Percentiles rank a stretch among this genome's conserved stretches.
phyloP scores from a whole-genome alignment of 2,888 invertebrate species.

The Branchipolynoe longqiensis region DNA sequence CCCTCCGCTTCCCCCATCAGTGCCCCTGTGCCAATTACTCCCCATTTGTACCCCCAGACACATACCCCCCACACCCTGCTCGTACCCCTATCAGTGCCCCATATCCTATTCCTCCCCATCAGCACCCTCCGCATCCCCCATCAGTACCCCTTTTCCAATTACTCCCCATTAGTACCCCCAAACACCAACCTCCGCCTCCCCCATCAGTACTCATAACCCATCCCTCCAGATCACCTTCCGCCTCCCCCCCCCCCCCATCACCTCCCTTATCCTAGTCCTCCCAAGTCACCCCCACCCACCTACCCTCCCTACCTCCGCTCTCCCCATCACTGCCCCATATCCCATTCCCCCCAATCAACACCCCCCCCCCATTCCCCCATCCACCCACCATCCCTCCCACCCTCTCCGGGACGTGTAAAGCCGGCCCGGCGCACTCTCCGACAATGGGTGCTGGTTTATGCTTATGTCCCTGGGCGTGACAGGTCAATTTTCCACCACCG shows the following conservation, averaged over 20 bases:
- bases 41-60: no score
- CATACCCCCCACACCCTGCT: no score
- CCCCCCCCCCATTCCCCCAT: slow-evolving; percentile 7
- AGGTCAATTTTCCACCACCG: slow-evolving; percentile 54
- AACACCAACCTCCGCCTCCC: neutral
- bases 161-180: neutral
- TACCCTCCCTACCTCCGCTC: neutral
- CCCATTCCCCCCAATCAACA: slow-evolving; percentile 1
- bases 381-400: neutral
- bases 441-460: slow-evolving; percentile 52
- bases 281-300: neutral
- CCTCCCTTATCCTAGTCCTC: no score
- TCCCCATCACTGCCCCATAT: neutral
- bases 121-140: neutral
- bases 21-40: no score
- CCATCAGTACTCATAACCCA: neutral
- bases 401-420: neutral
- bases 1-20: no score
- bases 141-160: neutral
- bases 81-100: no score
- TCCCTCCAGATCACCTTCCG: neutral
- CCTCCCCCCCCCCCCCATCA: neutral
- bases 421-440: neutral
- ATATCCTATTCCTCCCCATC: neutral
- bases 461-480: slow-evolving; percentile 49